A percentile compares a stretch with the other conserved stretches of the same genome.
phyloP scores from a whole-genome alignment of 2,888 invertebrate species.

The Sarcophaga caerulescens region DNA sequence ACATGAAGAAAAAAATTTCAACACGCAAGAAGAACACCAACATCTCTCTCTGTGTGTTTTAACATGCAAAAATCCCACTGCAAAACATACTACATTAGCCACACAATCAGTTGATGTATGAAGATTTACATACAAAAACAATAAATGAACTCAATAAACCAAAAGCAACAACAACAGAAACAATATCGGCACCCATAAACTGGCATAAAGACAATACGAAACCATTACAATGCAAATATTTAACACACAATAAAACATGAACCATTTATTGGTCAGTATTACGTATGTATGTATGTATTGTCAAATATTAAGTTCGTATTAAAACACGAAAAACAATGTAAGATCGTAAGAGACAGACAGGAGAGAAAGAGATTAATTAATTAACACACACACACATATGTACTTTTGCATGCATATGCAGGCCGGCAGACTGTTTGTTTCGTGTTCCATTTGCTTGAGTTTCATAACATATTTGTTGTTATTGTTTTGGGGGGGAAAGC shows the following conservation, averaged over 20 bases:
- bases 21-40: not conserved
- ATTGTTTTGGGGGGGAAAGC: not conserved
- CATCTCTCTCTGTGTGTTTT: not conserved
- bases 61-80: not conserved
- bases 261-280: slow-evolving; percentile 23
- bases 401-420: not conserved
- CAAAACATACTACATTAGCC: not conserved
- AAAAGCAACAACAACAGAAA: not conserved
- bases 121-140: not conserved
- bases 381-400: not conserved
- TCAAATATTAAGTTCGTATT: slow-evolving; percentile 39
- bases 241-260: slow-evolving; percentile 11
- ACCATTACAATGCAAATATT: not conserved
- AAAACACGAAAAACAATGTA: too few species aligned
- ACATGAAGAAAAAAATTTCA: not conserved
- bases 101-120: not conserved
- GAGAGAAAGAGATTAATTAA: slow-evolving; percentile 15
- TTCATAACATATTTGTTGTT: slow-evolving; percentile 2
- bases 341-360: too few species aligned
- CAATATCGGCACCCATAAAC: not conserved
- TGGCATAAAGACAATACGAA: not conserved
- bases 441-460: not conserved
- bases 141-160: not conserved
- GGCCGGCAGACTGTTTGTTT: not conserved
- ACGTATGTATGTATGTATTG: not conserved